Conservation (phyloP, 2,797 vertebrate species). For the Cirrhinus mrigala region DNA sequence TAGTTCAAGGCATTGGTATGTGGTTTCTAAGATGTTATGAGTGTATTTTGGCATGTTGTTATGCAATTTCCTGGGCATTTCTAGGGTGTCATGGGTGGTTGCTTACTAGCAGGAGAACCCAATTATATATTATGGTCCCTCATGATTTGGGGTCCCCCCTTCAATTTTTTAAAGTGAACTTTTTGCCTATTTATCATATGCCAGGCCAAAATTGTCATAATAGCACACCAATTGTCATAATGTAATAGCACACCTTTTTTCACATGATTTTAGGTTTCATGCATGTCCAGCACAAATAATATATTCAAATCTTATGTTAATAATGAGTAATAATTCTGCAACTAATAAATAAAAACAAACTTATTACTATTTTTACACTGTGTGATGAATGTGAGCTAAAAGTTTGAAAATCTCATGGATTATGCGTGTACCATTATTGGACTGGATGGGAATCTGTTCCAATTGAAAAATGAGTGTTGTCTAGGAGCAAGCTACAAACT, state of each 20-base stretch:
- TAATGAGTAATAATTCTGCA: not conserved
- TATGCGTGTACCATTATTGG: not conserved
- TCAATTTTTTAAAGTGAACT: not conserved
- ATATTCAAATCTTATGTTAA: not conserved
- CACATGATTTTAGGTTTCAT: not conserved
- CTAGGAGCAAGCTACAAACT: not conserved
- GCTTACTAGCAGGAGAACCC: not conserved
- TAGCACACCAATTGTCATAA: no score
- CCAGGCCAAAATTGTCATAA: not conserved
- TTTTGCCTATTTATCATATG: not conserved
- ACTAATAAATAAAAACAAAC: no score
- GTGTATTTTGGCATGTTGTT: not conserved
- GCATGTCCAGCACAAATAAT: not conserved
- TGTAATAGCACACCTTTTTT: not conserved
- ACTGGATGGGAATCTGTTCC: constrained; percentile 21
- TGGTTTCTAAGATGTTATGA: not conserved
- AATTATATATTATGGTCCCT: not conserved
- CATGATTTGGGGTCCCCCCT: not conserved
- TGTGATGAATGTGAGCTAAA: no score
- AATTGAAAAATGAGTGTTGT: constrained; percentile 50
- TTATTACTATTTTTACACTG: no score
- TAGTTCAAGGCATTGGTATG: not conserved
- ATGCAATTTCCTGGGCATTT: not conserved
- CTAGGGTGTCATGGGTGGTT: not conserved
- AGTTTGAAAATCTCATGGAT: constrained; percentile 2